Evolutionary conservation across 2,888 invertebrate species (phyloP), one percentile per base, ranked within the genome.

Genomic region (Flexamia atlantica): DNA sequence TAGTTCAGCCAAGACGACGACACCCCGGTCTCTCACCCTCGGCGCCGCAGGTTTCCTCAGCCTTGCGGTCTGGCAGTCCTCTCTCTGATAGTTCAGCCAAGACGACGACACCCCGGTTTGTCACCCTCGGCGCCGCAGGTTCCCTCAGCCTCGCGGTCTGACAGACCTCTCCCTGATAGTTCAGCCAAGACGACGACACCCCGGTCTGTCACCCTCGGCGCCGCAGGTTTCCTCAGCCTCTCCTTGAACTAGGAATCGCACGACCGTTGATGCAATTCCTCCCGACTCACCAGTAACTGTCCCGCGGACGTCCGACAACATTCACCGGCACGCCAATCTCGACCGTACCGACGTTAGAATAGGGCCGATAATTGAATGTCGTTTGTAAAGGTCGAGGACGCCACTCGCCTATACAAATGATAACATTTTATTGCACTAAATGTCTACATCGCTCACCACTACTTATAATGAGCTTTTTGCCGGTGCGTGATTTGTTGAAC

Each of bases 401-500:
- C 50, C 50, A 50, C 79, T 79, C 79, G 50, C 57, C 79, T 50
- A 79, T 79, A 79, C 79, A 79, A 79, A 79, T 79, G 79, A 79
- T 79, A 79, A 79, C 79, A 79, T 79, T 79, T 79, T 53, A 79
- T 79, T 79, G 32, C 57, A 57, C 79, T 76, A 57, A 79, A 79
- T 57, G 79, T 53, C 79, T 30, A 30, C 79, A 36, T 53, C 28
- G 79, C 79, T 79, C 50, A 50, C 17, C 10, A 50, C 28, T 10
- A 50, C 50, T 79, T 79, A 57, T 79, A 79, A 79, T 79, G 79
- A 79, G 76, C 4, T 36, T 20, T 36, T 72, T n/a, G 42, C 40
- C 20, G 40, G 40, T 68, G 68, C 68, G 72, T 9, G 72, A 72
- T 72, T 72, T 40, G 23, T 40, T 28, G 30, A 1, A 1, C 30